Evolutionary conservation across 2,888 invertebrate species (phyloP), one percentile per base, ranked within the genome.

Genomic region (Lobophora halterata): DNA sequence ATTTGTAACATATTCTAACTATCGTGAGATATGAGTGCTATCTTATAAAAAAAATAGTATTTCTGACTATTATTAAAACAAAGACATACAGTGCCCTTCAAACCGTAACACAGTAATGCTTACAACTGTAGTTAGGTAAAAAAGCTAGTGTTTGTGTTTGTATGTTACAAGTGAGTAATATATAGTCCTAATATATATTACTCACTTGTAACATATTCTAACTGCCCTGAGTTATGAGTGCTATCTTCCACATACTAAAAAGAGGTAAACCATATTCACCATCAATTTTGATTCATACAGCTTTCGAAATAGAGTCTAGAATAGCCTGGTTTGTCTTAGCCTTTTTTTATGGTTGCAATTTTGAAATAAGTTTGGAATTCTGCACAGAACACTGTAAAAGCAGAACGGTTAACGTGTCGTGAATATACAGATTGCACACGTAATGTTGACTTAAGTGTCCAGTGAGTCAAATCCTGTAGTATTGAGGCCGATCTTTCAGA

Each of bases 301-400:
- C 2, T n/a, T 17, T 5, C 5, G 17, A 3, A 2, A 3, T 13
- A 25, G n/a, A 5, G 16, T 10, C 6, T 1, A 23, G n/a, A 17
- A 31, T 31, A 9, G 10, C n/a, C 7, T 25, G 4, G 13, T 3
- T 12, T n/a, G 4, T 7, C 1, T 2, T 3, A 4, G 3, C 11
- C n/a, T n/a, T 5, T 32, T 25, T 33, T 25, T 25, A 8, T 8
- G 3, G 18, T 25, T 21, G 23, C 23, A 27, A 43, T 63, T 55
- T 46, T 53, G 38, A 44, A 46, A 60, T 34, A 23, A 19, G 40
- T 24, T 62, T 58, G 39, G 46, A 43, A 65, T 63, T 65, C 56
- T 36, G 40, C 36, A 28, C 41, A 40, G 39, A 46, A 26, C 39
- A 37, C 12, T 52, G 36, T 52, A 42, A 57, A 53, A 40, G 46